Conservation (phyloP, 2,888 invertebrate species). For the Bhutanitis thaidina region DNA sequence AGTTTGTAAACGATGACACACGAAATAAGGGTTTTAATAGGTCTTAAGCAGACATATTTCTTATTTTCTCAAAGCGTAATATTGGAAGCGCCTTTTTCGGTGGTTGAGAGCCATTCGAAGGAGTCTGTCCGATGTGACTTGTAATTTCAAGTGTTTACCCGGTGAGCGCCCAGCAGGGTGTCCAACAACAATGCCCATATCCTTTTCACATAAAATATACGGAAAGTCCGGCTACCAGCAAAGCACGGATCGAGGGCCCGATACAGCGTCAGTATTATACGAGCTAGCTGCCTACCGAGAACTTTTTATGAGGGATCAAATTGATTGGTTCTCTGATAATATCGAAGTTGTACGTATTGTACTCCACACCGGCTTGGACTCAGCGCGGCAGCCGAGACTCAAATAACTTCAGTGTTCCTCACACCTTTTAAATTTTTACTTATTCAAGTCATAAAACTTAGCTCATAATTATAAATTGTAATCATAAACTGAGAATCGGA, state of each 20-base stretch:
- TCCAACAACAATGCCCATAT: constrained; percentile 75
- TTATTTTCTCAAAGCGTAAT: constrained; percentile 64
- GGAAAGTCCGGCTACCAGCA: constrained; percentile 69
- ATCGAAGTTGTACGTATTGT: constrained; percentile 66
- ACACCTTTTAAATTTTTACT: constrained; percentile 42
- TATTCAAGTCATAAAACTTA: constrained; percentile 18
- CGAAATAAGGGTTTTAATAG: constrained; percentile 4
- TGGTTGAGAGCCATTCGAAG: constrained; percentile 28
- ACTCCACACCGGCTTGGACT: constrained; percentile 24
- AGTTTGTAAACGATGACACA: too few species aligned
- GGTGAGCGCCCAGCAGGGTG: constrained; percentile 64
- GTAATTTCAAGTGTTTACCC: constrained; percentile 79
- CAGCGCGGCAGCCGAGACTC: neutral
- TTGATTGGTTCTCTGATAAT: constrained; percentile 77
- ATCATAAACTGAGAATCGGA: constrained; percentile 15
- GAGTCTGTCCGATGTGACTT: constrained; percentile 55
- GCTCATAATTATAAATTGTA: constrained; percentile 3
- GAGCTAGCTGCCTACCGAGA: constrained; percentile 66
- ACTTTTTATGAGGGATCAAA: constrained; percentile 79
- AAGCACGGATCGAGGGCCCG: constrained; percentile 66
- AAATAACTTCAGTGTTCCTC: constrained; percentile 38
- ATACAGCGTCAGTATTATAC: constrained; percentile 66
- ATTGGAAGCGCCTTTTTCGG: constrained; percentile 74
- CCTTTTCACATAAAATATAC: constrained; percentile 80
- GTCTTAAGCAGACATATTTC: constrained; percentile 31